Base-by-base conservation (phyloP, 2,888 invertebrate genomes). In the Heliconius hortense region DNA sequence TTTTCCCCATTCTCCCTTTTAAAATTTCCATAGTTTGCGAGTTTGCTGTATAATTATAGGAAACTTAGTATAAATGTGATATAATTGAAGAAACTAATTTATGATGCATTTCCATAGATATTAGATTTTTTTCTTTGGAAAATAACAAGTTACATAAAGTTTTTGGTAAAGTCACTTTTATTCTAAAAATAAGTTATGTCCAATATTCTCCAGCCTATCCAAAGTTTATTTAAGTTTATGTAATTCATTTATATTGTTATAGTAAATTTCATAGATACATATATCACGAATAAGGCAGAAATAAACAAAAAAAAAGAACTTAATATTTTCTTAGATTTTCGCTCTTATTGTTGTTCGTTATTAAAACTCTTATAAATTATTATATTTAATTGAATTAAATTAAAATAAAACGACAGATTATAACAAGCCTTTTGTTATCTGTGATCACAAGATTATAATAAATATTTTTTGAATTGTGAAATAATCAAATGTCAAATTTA, bases 301-400 rank as follows among this genome's bases (percentile, higher is more conserved):
- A 66, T 39, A 7, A 66, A 66, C 28, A 31, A 31, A 68, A 31
- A 48, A 68, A 53, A 68, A n/a, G n/a, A 8, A 28, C 18, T 28
- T 68, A 68, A 68, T 68, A 68, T 68, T 68, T 68, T 68, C 68
- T n/a, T 68, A 68, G 53, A 68, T 53, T 31, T 68, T 53, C n/a
- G 68, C 53, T 43, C 43, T 66, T 66, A 66, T 66, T 69, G 15
- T 31, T 56, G 8, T 35, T 69, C n/a, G 56, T 69, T 53, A 69
- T 18, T n/a, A 56, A 69, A 56, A 56, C 69, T 56, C 56, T 31
- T 69, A 56, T 56, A 69, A 69, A 56, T 13, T 7, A 21, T 31
- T 31, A 53, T 8, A 28, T 11, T 68, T 68, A 28, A 31, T 43
- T 15, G 7, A 43, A 67, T 68, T 68, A 24, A 60, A 60, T 35